Conservation (phyloP, 2,888 invertebrate species). For the Ypsolopha sequella region DNA sequence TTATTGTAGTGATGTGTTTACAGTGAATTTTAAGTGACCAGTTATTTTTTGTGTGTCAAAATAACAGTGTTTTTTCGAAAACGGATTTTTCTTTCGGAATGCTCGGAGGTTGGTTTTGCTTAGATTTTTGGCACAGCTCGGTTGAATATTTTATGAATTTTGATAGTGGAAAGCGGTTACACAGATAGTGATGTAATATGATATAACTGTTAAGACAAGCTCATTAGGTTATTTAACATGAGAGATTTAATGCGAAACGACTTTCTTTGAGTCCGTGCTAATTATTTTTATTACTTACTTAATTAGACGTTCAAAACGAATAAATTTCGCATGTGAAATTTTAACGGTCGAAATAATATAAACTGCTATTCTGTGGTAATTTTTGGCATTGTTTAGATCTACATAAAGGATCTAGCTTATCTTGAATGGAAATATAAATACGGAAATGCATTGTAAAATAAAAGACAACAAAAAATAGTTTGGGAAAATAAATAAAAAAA, state of each 20-base stretch:
- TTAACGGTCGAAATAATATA: neutral
- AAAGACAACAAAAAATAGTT: too few species aligned
- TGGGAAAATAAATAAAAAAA: too few species aligned
- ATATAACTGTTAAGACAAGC: slow-evolving; percentile 7
- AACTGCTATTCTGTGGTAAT: too few species aligned
- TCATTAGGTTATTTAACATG: slow-evolving; percentile 15
- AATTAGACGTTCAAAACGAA: slow-evolving; percentile 10
- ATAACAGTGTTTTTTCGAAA: neutral
- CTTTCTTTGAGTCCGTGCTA: slow-evolving; percentile 17
- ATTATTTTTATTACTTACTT: slow-evolving; percentile 15
- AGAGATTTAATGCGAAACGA: slow-evolving; percentile 12
- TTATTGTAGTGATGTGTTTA: neutral
- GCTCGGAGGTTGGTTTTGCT: slow-evolving; percentile 7
- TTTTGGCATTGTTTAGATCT: too few species aligned
- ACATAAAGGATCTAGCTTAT: too few species aligned
- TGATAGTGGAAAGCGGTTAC: neutral
- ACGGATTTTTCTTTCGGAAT: slow-evolving; percentile 5
- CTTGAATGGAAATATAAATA: too few species aligned
- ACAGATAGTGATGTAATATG: slow-evolving; percentile 21
- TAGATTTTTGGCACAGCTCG: slow-evolving; percentile 9
- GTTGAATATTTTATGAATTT: neutral
- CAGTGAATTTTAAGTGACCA: neutral
- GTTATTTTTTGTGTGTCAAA: neutral
- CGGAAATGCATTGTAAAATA: too few species aligned
- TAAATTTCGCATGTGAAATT: neutral